Evolutionary conservation across 2,113 vertebrate genomes (phyloP), one percentile per base, ranked within the genome.

Genomic region (Nothobranchius kuhntae): DNA sequence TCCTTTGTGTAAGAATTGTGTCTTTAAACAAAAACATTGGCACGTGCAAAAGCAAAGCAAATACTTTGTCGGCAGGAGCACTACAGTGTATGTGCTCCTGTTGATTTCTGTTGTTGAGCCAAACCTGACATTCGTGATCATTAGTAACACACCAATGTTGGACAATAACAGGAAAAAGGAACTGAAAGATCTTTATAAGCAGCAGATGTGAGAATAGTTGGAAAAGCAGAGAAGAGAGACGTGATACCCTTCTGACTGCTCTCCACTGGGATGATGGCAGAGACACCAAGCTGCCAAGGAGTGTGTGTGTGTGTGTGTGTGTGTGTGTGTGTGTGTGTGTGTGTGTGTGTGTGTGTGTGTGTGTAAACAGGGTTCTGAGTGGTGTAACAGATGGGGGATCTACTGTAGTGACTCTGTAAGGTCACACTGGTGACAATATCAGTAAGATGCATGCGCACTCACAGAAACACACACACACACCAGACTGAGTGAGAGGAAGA

Each of bases 341-440:
- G 68, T 58, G 65, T 79, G 56, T 26, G 57, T 79, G 70, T 68
- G 35, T 67, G 50, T 71, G 63, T 55, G 51, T 68, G 68, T 58
- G 65, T 79, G 56, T 26, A 61, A 24, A 68, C 50, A 75, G 69
- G 78, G 82, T 76, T 88, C 86, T 72, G 62, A 80, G 83, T 58
- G 78, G 70, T 58, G 56, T 70, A 85, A 81, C 87, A 89, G 87
- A 89, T 87, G 89, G 82, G 88, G 71, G 83, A 87, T 87, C 81
- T 84, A 87, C 82, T 70, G 77, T 82, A 69, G 80, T 71, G 72
- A 80, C 64, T 73, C 75, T 83, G 44, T 81, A 77, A 83, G 86
- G 89, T 91, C 87, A 91, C 87, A 80, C 54, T 69, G 83, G 74
- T 77, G 85, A 88, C 67, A 67, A 65, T 80, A 78, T 68, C 53